Percentiles rank a stretch among this genome's conserved stretches.
Conservation (phyloP, 2,797 vertebrate genomes). For the Rhinatrema bivittatum region DNA sequence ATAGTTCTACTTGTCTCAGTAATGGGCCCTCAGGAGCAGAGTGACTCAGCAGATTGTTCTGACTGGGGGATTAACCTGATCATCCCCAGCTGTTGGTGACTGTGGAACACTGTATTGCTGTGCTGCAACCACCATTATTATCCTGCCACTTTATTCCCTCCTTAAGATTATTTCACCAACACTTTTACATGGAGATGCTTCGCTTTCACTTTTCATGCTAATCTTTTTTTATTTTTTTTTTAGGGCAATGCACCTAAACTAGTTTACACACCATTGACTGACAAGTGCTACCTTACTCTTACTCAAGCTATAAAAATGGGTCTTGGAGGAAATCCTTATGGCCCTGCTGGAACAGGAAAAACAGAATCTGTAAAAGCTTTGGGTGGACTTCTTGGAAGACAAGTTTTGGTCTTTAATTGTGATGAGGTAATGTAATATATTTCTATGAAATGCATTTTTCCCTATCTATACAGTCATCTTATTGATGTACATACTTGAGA, state of each 20-base stretch:
- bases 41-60: too few relatives aligned
- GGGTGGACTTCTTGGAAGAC: conserved; percentile 87
- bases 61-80: too few relatives aligned
- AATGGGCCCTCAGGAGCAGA: too few relatives aligned
- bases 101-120: too few relatives aligned
- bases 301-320: conserved; percentile 97
- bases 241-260: conserved; percentile 91
- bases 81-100: too few relatives aligned
- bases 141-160: too few relatives aligned
- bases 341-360: conserved; percentile 94
- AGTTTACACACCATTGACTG: conserved; percentile 92
- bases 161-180: too few relatives aligned
- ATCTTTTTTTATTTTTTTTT: conserved; percentile 19
- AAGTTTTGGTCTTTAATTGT: conserved; percentile 97
- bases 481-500: too few relatives aligned
- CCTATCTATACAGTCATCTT: too few relatives aligned
- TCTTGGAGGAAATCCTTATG: conserved; percentile 93
- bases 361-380: conserved; percentile 95
- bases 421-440: conserved; percentile 75
- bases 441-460: conserved; percentile 6
- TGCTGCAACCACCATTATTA: too few relatives aligned
- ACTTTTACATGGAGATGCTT: too few relatives aligned
- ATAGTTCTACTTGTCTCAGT: too few relatives aligned
- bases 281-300: conserved; percentile 95
- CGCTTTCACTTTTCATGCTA: neutral